Evolutionary conservation across 2,797 vertebrate species (phyloP).

Genomic region (Euphonia xanthogaster): DNA sequence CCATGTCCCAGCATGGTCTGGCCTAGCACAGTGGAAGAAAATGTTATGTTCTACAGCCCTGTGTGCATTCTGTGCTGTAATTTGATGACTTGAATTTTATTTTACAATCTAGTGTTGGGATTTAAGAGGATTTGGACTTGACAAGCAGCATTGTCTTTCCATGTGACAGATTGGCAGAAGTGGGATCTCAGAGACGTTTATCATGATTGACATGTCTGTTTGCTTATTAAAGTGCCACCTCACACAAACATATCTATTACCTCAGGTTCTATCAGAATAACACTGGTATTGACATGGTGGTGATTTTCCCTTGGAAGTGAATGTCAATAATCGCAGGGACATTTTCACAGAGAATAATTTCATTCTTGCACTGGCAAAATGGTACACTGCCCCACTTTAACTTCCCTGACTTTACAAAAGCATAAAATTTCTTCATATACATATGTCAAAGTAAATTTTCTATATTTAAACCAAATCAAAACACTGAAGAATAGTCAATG

Average conservation of each 20-base stretch:
- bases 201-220: background rate
- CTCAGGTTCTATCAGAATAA: background rate
- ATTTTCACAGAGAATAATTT: background rate
- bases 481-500: background rate
- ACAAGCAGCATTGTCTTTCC: conserved; percentile 55
- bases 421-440: background rate
- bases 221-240: background rate
- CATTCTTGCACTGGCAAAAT: background rate
- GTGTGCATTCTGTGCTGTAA: background rate
- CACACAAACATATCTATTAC: background rate
- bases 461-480: background rate
- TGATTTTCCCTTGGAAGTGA: conserved; percentile 2
- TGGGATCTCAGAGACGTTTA: background rate
- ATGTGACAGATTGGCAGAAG: conserved; percentile 27
- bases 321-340: background rate
- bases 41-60: background rate
- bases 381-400: background rate
- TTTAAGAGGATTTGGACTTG: conserved; percentile 70
- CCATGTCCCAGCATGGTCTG: background rate
- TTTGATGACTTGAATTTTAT: conserved; percentile 45
- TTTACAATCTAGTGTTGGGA: conserved; percentile 28
- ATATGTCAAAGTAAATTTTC: background rate
- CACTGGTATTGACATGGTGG: background rate
- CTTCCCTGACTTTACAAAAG: background rate
- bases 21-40: background rate